These are phyloP conservation scores for Eupristina koningsbergeri DNA, from an alignment of 1,140 invertebrate species.

Conservation along the genomic window DNA sequence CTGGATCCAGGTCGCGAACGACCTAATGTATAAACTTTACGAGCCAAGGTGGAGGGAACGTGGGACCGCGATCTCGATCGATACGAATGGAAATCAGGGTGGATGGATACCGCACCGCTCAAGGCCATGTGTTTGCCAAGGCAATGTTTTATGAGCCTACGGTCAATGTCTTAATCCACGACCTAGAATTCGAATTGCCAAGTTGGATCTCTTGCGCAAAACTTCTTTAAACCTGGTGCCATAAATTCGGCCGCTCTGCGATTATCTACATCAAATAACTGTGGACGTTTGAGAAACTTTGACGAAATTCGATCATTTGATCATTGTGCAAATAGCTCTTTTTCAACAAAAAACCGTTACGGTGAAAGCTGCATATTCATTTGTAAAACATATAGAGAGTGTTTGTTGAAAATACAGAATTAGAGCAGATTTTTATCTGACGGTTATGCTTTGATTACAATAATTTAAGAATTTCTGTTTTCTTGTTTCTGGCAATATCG, in stretches of 20 bases:
- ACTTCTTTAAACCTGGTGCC: no score
- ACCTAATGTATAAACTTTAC: not conserved
- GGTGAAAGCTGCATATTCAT: not conserved
- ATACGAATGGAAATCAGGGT: not conserved
- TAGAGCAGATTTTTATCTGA: conserved; percentile 33
- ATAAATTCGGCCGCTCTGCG: no score
- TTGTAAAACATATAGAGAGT: not conserved
- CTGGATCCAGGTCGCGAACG: not conserved
- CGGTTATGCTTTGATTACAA: conserved; percentile 29
- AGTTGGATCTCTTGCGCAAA: not conserved
- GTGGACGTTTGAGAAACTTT: no score
- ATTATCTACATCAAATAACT: no score
- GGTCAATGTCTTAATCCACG: not conserved
- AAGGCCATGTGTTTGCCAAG: not conserved
- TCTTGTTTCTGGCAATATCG: not conserved
- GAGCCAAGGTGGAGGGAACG: not conserved
- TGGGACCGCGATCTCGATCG: conserved; percentile 6
- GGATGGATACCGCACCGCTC: not conserved
- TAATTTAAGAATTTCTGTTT: conserved; percentile 49
- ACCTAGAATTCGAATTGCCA: not conserved
- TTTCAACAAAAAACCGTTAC: not conserved
- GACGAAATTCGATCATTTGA: no score
- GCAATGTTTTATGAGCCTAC: not conserved
- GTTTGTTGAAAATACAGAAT: conserved; percentile 1
- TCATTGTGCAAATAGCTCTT: no score